phyloP scores from a whole-genome alignment of 2,888 invertebrate species.

The Ptilodon capucinus region DNA sequence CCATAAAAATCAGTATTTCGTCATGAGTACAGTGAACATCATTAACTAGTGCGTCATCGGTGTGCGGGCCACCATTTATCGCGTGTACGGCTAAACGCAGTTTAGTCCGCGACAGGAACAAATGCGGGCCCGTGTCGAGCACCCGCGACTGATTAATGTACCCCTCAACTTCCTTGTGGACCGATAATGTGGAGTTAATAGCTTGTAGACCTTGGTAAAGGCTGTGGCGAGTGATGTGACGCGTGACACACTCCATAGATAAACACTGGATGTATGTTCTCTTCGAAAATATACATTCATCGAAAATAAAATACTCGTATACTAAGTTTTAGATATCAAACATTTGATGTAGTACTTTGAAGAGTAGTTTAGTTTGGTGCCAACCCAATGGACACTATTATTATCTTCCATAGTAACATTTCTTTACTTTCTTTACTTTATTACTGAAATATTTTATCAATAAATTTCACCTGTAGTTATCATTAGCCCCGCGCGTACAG shows the following conservation, averaged over 20 bases:
- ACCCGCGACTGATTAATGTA: conserved; percentile 13
- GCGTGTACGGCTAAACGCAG: conserved; percentile 13
- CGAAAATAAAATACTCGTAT: too few relatives aligned
- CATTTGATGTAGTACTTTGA: too few relatives aligned
- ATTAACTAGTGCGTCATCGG: neutral
- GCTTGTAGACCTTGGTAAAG: neutral
- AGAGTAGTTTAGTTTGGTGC: too few relatives aligned
- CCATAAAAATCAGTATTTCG: neutral
- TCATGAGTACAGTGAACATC: neutral
- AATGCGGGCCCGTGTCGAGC: conserved; percentile 9
- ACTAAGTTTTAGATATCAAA: too few relatives aligned
- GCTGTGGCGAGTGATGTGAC: neutral
- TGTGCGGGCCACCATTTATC: conserved; percentile 1
- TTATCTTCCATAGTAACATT: too few relatives aligned
- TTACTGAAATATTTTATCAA: too few relatives aligned
- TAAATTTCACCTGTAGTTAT: too few relatives aligned
- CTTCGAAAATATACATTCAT: neutral
- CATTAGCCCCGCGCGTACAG: too few relatives aligned
- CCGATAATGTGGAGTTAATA: neutral
- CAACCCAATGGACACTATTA: too few relatives aligned
- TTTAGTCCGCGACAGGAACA: conserved; percentile 4
- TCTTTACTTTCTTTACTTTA: too few relatives aligned
- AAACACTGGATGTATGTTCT: neutral
- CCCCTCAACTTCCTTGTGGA: neutral
- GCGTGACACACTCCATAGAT: neutral